These are phyloP conservation scores for Drosophila chauvacae DNA, from an alignment of 1,140 invertebrate genomes.

Conservation along the genomic window DNA sequence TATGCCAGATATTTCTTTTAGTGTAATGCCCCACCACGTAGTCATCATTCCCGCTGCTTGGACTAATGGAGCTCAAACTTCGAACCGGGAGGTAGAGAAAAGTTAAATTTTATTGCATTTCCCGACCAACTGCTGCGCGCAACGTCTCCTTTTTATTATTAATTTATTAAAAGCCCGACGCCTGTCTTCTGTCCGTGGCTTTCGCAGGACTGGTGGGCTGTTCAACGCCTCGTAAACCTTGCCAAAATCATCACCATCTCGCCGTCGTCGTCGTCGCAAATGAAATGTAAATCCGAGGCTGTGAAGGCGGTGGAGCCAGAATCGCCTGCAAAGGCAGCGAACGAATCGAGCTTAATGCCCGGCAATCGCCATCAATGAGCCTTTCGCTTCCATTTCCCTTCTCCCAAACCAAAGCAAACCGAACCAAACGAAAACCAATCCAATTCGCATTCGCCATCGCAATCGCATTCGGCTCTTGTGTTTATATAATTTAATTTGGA, in stretches of 20 bases:
- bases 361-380: conserved; percentile 67
- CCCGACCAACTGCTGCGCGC: conserved; percentile 29
- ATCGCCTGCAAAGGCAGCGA: conserved; percentile 30
- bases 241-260: conserved; percentile 68
- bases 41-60: conserved; percentile 21
- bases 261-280: conserved; percentile 44
- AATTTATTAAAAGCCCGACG: conserved; percentile 76
- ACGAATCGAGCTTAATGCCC: conserved; percentile 63
- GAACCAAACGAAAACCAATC: conserved; percentile 10
- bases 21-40: neutral
- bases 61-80: conserved; percentile 50
- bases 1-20: neutral
- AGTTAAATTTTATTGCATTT: conserved; percentile 61
- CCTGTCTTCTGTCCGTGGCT: conserved; percentile 38
- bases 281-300: conserved; percentile 75
- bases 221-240: conserved; percentile 76
- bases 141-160: conserved; percentile 60
- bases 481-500: conserved; percentile 81
- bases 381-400: conserved; percentile 25
- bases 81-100: conserved; percentile 4
- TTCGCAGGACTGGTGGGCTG: conserved; percentile 21
- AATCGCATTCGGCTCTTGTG: conserved; percentile 54
- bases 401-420: neutral
- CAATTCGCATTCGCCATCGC: conserved; percentile 36
- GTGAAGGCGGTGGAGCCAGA: conserved; percentile 35